Evolutionary conservation across 2,888 invertebrate genomes (phyloP).

Genomic region (Lysandra coridon): DNA sequence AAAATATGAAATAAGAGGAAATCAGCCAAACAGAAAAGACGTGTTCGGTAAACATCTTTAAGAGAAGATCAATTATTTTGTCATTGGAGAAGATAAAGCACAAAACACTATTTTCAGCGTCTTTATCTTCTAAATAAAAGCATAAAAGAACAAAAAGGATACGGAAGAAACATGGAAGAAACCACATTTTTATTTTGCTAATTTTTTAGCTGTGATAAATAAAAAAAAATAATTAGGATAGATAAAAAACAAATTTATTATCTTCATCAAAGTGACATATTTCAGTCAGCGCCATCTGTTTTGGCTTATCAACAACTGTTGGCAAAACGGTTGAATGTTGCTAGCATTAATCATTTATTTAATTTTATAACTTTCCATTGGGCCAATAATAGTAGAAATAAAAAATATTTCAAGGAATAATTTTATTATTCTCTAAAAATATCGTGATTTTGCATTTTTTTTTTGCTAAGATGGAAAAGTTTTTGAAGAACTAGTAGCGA

Average conservation of each 20-base stretch:
- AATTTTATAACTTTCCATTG: not conserved
- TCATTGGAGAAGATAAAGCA: too few relatives aligned
- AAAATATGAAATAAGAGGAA: too few relatives aligned
- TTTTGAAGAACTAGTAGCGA: conserved; percentile 40
- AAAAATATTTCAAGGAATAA: not conserved
- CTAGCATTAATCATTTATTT: conserved; percentile 27
- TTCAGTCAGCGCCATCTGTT: conserved; percentile 3
- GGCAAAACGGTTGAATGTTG: conserved; percentile 37
- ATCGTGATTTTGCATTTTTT: not conserved
- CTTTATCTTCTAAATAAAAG: too few relatives aligned
- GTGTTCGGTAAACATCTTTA: too few relatives aligned
- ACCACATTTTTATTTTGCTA: not conserved
- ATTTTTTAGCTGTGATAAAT: not conserved
- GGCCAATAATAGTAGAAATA: not conserved
- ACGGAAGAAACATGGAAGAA: too few relatives aligned
- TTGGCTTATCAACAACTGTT: not conserved
- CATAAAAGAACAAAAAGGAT: too few relatives aligned
- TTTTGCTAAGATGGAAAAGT: not conserved
- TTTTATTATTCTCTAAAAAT: not conserved
- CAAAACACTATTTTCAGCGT: too few relatives aligned
- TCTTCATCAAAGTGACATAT: conserved; percentile 34
- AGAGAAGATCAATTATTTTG: too few relatives aligned
- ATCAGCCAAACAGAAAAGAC: too few relatives aligned
- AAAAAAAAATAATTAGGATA: not conserved
- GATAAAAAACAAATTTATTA: conserved; percentile 36